phyloP scores from a whole-genome alignment of 2,888 invertebrate genomes.

The Brachypalpus laphriformis region DNA sequence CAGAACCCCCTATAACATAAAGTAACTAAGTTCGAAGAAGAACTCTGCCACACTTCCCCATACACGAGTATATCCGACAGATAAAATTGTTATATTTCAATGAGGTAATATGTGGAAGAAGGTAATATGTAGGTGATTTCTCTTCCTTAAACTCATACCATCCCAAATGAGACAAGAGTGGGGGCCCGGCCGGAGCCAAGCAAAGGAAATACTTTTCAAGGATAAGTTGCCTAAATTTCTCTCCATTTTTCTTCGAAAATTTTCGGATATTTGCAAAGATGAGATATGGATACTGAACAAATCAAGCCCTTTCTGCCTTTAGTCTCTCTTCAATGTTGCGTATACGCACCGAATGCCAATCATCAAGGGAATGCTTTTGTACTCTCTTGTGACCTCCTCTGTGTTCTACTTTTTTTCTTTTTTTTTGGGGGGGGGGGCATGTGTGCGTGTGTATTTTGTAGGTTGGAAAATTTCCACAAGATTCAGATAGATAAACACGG shows the following conservation, averaged over 20 bases:
- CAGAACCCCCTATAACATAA: neutral
- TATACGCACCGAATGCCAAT: constrained; percentile 66
- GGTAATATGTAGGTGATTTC: constrained; percentile 38
- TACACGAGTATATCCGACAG: neutral
- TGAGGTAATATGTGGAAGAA: constrained; percentile 33
- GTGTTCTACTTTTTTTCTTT: neutral
- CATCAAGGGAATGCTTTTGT: constrained; percentile 32
- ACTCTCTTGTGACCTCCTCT: neutral
- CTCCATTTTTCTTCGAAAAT: constrained; percentile 19
- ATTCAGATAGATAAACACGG: constrained; percentile 3
- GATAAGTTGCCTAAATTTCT: constrained; percentile 15
- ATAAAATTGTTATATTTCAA: constrained; percentile 47
- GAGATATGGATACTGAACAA: constrained; percentile 48
- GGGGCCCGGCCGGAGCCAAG: too few species aligned
- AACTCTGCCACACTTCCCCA: neutral
- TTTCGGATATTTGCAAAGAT: constrained; percentile 38
- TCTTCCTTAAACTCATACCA: constrained; percentile 6
- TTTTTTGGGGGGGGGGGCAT: neutral
- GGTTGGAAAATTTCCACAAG: constrained; percentile 22
- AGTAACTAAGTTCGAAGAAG: neutral
- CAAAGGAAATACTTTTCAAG: constrained; percentile 2
- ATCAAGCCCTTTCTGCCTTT: constrained; percentile 9
- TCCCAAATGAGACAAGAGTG: neutral
- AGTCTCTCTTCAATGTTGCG: constrained; percentile 28
- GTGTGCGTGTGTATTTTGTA: constrained; percentile 3